These are phyloP conservation scores for Ochropleura plecta DNA, from an alignment of 2,888 invertebrate genomes.

Conservation along the genomic window DNA sequence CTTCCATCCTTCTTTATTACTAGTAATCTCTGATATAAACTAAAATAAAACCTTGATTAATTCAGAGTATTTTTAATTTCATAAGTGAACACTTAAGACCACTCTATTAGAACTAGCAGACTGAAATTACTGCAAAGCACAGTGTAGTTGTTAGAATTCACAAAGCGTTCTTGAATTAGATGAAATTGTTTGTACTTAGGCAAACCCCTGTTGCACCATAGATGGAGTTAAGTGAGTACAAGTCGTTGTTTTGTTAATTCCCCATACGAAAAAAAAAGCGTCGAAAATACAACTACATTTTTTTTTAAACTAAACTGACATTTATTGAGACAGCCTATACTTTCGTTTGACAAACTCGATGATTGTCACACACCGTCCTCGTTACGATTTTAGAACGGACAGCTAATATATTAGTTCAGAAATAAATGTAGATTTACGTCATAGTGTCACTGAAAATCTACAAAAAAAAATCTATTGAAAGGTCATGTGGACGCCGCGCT, in stretches of 20 bases:
- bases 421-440: conserved; percentile 60
- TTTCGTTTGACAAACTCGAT: conserved; percentile 30
- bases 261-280: too few species aligned
- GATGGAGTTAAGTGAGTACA: too few species aligned
- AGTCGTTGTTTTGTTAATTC: too few species aligned
- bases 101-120: neutral
- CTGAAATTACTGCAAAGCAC: neutral
- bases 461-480: conserved; percentile 64
- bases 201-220: neutral
- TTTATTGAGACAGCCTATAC: conserved; percentile 14
- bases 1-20: neutral
- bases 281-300: too few species aligned
- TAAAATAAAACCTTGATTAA: too few species aligned
- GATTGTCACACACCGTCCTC: conserved; percentile 52
- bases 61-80: too few species aligned
- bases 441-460: conserved; percentile 60
- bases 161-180: neutral
- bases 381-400: conserved; percentile 56
- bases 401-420: conserved; percentile 55
- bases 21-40: too few species aligned
- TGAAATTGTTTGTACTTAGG: neutral
- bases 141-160: neutral
- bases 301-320: conserved; percentile 6
- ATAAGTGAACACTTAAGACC: too few species aligned
- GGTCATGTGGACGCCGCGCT: conserved; percentile 72